Evolutionary conservation across 1,140 invertebrate species (phyloP), one percentile per base, ranked within the genome.

Genomic region (Eumaeus atala): DNA sequence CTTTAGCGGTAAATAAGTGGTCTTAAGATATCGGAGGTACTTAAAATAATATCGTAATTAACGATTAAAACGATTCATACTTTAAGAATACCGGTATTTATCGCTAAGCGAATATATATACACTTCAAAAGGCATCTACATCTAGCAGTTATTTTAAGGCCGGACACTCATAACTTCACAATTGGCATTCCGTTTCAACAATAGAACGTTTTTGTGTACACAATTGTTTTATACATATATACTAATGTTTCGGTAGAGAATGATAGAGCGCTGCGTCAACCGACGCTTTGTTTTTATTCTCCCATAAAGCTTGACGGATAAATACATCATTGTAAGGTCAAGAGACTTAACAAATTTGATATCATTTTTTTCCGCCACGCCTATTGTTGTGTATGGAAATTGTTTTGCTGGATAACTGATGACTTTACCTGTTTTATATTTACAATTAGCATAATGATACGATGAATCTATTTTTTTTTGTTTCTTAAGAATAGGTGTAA

Each of bases 221-320:
- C 18, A 33, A 48, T 48, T 48, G 47, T 48, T 21, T 48, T 48
- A 38, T 38, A 1, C 47, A 18, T 21, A 3, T 7, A 48, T 21
- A 38, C 37, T 9, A 18, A 18, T 48, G 47, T 33, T 48, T 48
- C 21, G 18, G 47, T 34, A 16, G 18, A 48, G 47, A 48, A 48
- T 48, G 47, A 48, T 48, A 12, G 47, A 48, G 47, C 47, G 47
- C 16, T n/a, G 12, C 14, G 44, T 48, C 17, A 7, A 7, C 21
- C 10, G 28, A 9, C 47, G 47, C 47, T 48, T 48, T 48, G 47
- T 48, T 34, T 48, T 48, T 48, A 48, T 18, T 48, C 18, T 48
- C 47, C 47, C 47, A 48, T 48, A 48, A 21, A 33, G 21, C 47
- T 28, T 28, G 21, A 9, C 47, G 47, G 47, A 48, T 33, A 38